Base-by-base conservation (phyloP, 2,113 vertebrate genomes). In the Sus scrofa region DNA sequence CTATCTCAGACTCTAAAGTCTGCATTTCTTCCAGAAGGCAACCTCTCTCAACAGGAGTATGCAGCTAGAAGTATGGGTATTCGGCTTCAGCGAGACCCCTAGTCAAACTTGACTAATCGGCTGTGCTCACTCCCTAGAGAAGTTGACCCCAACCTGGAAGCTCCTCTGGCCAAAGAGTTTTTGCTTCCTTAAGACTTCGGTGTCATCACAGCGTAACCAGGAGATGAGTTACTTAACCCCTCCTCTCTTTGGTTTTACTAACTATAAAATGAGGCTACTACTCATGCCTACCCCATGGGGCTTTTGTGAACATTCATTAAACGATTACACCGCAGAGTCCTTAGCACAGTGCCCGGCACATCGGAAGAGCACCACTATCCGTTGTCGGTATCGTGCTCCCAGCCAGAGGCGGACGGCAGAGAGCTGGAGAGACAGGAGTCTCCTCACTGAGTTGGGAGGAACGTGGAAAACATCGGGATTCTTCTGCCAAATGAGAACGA, bases 1-100 rank as follows among this genome's bases (percentile, higher is more conserved):
- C 32, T 12, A 1, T 12, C 54, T 68, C 70, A 84, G 67, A 50
- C 6, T 22, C 34, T 2, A 2, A n/a, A 82, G 34, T 10, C 54
- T 78, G 15, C 5, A 13, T 26, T 19, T 37, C n/a, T 82, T 71
- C 71, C 24, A 58, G 32, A 32, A 62, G 18, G 30, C 60, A n/a
- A 8, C 11, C 19, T 88, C n/a, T 86, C 22, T 68, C 63, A 8
- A 2, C 52, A 39, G 7, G 30, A 39, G 22, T 37, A 8, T 1
- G 20, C 2, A 1, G 1, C 8, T 65, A 5, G n/a, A 22, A 0
- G 6, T 14, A 13, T 34, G 30, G 13, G 2, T 65, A 22, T 24
- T 75, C 30, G 71, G 75, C 89, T 60, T 86, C 63, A 39, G 22
- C 30, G 30, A 75, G 73, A 75, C 1, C 1, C 20, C 24, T 19